phyloP scores from a whole-genome alignment of 2,888 invertebrate genomes.

The Platerodrilus igneus region DNA sequence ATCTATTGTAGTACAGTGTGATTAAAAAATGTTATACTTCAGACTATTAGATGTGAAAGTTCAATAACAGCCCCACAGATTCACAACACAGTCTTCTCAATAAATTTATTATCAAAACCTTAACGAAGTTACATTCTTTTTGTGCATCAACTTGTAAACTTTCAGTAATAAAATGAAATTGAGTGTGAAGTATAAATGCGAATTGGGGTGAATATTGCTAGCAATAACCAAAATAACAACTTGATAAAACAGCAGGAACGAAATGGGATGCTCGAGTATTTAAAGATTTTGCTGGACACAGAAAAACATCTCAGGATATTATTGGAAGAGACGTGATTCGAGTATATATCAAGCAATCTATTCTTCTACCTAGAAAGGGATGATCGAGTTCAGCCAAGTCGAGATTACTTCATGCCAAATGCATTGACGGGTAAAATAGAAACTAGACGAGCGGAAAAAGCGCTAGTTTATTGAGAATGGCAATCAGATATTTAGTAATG shows the following conservation, averaged over 20 bases:
- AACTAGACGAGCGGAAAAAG: conserved; percentile 44
- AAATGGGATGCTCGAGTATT: conserved; percentile 8
- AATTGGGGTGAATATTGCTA: conserved; percentile 14
- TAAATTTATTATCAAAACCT: too few species aligned
- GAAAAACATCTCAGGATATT: conserved; percentile 9
- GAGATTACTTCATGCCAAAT: conserved; percentile 38
- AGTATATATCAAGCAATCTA: too few species aligned
- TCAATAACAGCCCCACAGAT: too few species aligned
- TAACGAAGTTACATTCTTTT: too few species aligned
- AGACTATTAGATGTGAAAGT: too few species aligned
- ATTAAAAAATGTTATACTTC: too few species aligned
- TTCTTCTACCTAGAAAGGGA: conserved; percentile 25
- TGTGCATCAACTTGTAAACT: conserved; percentile 12
- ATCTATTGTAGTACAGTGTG: too few species aligned
- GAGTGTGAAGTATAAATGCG: conserved; percentile 14
- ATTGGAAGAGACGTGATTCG: conserved; percentile 11
- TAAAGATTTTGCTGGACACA: too few species aligned
- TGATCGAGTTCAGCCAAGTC: conserved; percentile 39
- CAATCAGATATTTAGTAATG: too few species aligned
- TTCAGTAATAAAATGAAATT: conserved; percentile 12
- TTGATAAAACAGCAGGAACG: conserved; percentile 9
- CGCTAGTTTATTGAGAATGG: conserved; percentile 37
- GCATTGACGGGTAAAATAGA: conserved; percentile 40
- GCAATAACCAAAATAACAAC: conserved; percentile 15
- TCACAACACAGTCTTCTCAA: too few species aligned